Evolutionary conservation across 2,888 invertebrate species (phyloP), one percentile per base, ranked within the genome.

Genomic region (Protonemura montana): DNA sequence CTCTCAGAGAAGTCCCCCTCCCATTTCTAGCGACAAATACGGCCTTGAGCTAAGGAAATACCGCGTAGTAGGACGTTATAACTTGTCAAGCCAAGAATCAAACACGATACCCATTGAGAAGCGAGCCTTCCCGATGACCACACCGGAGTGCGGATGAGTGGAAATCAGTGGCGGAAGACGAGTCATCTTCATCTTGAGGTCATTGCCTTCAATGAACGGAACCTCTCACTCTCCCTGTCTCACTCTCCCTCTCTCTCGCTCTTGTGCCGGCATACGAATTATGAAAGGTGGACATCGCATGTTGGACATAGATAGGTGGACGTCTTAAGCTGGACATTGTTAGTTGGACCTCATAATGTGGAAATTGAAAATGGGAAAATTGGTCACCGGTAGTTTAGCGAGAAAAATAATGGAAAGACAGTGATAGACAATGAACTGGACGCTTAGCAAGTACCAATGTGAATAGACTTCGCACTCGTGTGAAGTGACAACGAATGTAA

Each of bases 121-220:
- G 3, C 35, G 5, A 35, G 35, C 59, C 13, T 59, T 21, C 59
- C 59, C 1, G 21, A 21, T 21, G 59, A 2, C 59, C n/a, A n/a
- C n/a, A n/a, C n/a, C n/a, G n/a, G n/a, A 59, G 59, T 59, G 6
- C 59, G 6, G 16, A 59, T 21, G 16, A 59, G 59, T 59, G 59
- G 21, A 59, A 59, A 10, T 10, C 59, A 21, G 1, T 21, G 6
- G 13, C 59, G 59, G 59, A 59, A 59, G 59, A 59, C 59, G 21
- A 59, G 59, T 59, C 59, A 59, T 59, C 59, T 59, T 59, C 59
- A 59, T 59, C 59, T 59, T 59, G 59, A 59, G 59, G 59, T 59
- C 59, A 59, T 7, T 59, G 59, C 59, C 59, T 59, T 59, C 59
- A 59, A 21, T 59, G 59, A 59, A 59, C 59, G 59, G 59, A 59